Base-by-base conservation (phyloP, 2,797 vertebrate genomes). In the Semaprochilodus insignis region DNA sequence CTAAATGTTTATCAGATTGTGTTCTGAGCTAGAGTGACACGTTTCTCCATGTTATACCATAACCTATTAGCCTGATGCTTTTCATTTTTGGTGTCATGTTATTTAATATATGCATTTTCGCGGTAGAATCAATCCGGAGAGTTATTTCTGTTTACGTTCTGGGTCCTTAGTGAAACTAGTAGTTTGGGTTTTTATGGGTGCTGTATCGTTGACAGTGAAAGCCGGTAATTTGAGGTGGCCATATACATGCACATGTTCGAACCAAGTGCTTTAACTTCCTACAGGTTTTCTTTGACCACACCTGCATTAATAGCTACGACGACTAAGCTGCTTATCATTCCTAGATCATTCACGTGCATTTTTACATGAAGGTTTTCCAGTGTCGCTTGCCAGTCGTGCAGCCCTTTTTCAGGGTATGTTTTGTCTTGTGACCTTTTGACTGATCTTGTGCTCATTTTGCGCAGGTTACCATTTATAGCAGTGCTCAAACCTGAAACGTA, bases 231-330 rank as follows among this genome's bases (percentile, higher is more conserved):
- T 54, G n/a, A 67, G 51, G 40, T 52, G 65, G 67, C 44, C 40
- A 59, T 78, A 54, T 55, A 59, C 16, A 10, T 11, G 23, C 23
- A 74, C 63, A 54, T 60, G 40, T 25, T 23, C 70, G 36, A 23
- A 52, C 25, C 15, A 51, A 63, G 82, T 80, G 77, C 77, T 84
- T 84, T 77, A 80, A 25, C 40, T 69, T 62, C 73, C 77, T 31
- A 36, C 44, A n/a, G 69, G 63, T 69, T 80, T 67, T 52, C 76
- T 62, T 34, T 34, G 7, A 4, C 14, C 83, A 66, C 48, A 52
- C 74, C 67, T 48, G 52, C 34, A 70, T 78, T 67, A 52, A 44
- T 66, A 17, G 16, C 34, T 57, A 59, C 17, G 51, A 69, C 70
- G 11, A 77, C 21, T 67, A 70, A 60, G 11, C 67, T 60, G 17